A percentile compares a stretch with the other conserved stretches of the same genome.
These are phyloP conservation scores for Dicroscelio sp. DNA, from an alignment of 2,888 invertebrate genomes.

Conservation along the genomic window DNA sequence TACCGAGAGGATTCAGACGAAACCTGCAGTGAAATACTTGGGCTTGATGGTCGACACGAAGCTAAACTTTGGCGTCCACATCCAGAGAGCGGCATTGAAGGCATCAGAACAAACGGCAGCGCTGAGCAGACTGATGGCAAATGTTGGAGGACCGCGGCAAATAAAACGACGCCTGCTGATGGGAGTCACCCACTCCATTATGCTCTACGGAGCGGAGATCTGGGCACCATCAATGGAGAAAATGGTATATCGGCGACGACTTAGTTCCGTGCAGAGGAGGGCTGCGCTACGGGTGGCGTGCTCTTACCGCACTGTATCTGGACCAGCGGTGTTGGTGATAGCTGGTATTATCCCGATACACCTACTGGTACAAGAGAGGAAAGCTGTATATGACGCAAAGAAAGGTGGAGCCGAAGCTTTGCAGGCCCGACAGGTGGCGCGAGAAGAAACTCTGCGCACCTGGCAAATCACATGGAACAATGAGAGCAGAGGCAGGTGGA, in stretches of 20 bases:
- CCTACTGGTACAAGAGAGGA: neutral
- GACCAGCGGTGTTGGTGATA: neutral
- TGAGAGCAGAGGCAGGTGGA: no score
- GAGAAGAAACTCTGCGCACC: neutral
- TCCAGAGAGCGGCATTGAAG: neutral
- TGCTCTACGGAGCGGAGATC: no score
- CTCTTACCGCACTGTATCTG: neutral
- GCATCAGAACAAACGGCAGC: neutral
- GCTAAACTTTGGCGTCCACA: neutral
- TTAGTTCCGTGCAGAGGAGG: neutral
- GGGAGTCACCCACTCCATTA: neutral
- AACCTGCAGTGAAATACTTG: neutral
- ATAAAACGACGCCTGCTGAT: neutral
- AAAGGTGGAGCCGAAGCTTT: neutral
- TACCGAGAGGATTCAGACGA: neutral
- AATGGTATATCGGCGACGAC: neutral
- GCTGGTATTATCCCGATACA: neutral
- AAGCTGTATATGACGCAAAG: neutral
- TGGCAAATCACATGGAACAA: neutral
- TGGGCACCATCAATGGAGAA: slow-evolving; percentile 21
- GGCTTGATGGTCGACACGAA: neutral
- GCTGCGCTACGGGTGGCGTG: neutral
- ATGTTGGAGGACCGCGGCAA: neutral
- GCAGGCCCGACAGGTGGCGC: no score
- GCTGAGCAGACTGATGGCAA: neutral